Conservation (phyloP, 64 coral and sea anemone species). For the Hydrozoanthus tunicans region DNA sequence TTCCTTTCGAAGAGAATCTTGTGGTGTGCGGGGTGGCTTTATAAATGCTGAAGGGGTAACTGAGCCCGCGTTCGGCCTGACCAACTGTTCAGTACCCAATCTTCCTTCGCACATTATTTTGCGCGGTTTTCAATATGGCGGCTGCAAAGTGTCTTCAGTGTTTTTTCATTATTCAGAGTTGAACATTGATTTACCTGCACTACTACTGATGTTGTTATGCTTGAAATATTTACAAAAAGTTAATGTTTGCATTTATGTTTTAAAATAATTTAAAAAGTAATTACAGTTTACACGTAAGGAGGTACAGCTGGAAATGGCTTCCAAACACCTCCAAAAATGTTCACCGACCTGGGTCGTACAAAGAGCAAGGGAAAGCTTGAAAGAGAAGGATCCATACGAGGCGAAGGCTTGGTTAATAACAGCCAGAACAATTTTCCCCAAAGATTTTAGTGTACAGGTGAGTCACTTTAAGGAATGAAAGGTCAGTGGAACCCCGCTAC, state of each 20-base stretch:
- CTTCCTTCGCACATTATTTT: neutral
- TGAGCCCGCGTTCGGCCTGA: conserved; percentile 47
- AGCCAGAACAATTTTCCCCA: conserved; percentile 90
- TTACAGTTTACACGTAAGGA: neutral
- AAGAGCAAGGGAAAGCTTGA: conserved; percentile 81
- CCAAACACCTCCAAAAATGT: neutral
- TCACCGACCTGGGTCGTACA: conserved; percentile 84
- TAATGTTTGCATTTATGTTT: neutral
- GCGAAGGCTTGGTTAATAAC: conserved; percentile 95
- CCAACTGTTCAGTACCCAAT: neutral
- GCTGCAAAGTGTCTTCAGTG: conserved; percentile 2
- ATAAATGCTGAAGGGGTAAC: conserved; percentile 44
- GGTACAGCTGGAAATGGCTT: neutral
- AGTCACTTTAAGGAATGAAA: neutral
- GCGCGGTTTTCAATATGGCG: conserved; percentile 77
- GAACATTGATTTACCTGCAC: neutral
- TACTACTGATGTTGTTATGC: neutral
- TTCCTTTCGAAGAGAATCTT: conserved; percentile 55
- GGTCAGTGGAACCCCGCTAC: neutral
- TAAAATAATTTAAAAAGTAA: neutral
- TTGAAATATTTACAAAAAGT: neutral
- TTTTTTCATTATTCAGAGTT: neutral
- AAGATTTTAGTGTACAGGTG: conserved; percentile 93
- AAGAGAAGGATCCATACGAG: conserved; percentile 82
- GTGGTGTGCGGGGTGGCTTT: conserved; percentile 55